phyloP scores from a whole-genome alignment of 2,888 invertebrate genomes.

The Calliphora vomitoria region DNA sequence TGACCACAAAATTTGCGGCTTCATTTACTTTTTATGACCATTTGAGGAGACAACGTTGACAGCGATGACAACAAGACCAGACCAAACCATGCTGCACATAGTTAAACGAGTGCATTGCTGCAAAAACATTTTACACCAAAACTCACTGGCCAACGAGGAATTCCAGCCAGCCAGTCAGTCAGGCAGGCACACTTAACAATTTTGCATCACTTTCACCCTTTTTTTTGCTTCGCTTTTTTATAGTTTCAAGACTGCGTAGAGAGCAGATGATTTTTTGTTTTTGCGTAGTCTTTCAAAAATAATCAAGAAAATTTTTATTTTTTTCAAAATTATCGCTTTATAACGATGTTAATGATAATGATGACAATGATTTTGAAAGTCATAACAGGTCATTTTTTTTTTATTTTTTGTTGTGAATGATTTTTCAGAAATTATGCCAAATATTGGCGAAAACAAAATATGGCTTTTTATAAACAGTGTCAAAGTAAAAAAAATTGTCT shows the following conservation, averaged over 20 bases:
- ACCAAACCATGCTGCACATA: slow-evolving; percentile 21
- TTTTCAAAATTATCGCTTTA: slow-evolving; percentile 20
- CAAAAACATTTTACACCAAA: neutral
- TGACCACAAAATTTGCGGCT: slow-evolving; percentile 35
- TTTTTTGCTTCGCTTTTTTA: slow-evolving; percentile 34
- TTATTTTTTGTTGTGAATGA: neutral
- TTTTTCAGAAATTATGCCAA: slow-evolving; percentile 41
- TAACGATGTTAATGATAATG: slow-evolving; percentile 31
- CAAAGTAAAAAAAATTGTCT: neutral
- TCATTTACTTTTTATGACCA: slow-evolving; percentile 60
- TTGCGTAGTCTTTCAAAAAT: slow-evolving; percentile 18
- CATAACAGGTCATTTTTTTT: slow-evolving; percentile 61
- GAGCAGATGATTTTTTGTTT: neutral
- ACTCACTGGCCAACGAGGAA: slow-evolving; percentile 39
- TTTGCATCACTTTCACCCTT: slow-evolving; percentile 72
- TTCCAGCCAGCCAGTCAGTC: neutral
- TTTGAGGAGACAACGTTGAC: slow-evolving; percentile 40
- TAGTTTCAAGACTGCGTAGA: slow-evolving; percentile 3
- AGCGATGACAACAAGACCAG: slow-evolving; percentile 32
- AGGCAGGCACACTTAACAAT: slow-evolving; percentile 53
- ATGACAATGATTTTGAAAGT: slow-evolving; percentile 62
- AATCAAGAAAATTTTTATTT: slow-evolving; percentile 18
- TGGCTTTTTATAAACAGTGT: neutral
- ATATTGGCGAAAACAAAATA: slow-evolving; percentile 25
- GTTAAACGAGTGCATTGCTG: neutral